Conservation (phyloP, 2,888 invertebrate species). For the Sturmia bella region DNA sequence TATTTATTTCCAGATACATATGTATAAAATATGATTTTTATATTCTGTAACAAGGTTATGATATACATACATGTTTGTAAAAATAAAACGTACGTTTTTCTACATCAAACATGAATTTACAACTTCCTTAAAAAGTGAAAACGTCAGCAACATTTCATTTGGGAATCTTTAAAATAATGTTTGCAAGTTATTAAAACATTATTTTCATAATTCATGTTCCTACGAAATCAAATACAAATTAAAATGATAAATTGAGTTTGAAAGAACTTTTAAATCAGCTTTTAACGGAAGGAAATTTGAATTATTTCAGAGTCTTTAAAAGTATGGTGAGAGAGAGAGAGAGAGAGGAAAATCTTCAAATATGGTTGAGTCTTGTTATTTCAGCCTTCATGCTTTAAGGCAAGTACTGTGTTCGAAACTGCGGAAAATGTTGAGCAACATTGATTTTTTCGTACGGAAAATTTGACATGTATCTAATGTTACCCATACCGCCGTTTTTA, state of each 20-base stretch:
- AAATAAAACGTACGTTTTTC: not conserved
- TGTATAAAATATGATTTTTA: conserved; percentile 36
- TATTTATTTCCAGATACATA: not conserved
- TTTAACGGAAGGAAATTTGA: conserved; percentile 1
- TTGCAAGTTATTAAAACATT: conserved; percentile 63
- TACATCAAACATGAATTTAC: too few species aligned
- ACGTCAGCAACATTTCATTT: conserved; percentile 32
- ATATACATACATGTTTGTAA: not conserved
- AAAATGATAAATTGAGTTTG: conserved; percentile 13
- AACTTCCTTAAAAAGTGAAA: conserved; percentile 22
- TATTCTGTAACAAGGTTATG: conserved; percentile 44
- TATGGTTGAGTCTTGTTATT: too few species aligned
- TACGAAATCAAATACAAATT: conserved; percentile 9
- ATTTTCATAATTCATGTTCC: conserved; percentile 33
- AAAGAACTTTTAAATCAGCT: not conserved
- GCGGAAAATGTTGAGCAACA: too few species aligned
- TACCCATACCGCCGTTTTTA: too few species aligned
- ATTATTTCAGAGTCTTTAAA: too few species aligned
- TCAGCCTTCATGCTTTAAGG: too few species aligned
- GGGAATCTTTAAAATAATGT: conserved; percentile 68
- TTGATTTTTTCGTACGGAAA: too few species aligned
- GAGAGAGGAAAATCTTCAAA: too few species aligned
- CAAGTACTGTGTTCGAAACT: too few species aligned
- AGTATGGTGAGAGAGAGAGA: not conserved
- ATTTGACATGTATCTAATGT: too few species aligned